A percentile compares a stretch with the other conserved stretches of the same genome.
phyloP scores from a whole-genome alignment of 2,113 vertebrate species.

The Aptenodytes patagonicus region DNA sequence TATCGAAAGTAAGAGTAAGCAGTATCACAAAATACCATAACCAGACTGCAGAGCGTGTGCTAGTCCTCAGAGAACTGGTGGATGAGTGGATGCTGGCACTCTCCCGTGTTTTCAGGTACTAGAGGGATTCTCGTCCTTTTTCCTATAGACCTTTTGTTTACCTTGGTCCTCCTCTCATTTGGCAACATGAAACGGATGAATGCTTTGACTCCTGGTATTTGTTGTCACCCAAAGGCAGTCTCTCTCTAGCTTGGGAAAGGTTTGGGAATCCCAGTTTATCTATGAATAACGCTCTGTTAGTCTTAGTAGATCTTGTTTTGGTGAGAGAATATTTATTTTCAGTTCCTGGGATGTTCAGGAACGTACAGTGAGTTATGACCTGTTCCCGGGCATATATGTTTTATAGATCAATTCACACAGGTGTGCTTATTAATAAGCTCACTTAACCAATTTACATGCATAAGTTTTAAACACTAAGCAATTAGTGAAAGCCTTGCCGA shows the following conservation, averaged over 20 bases:
- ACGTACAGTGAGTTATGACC: neutral
- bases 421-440: conserved; percentile 53
- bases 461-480: conserved; percentile 37
- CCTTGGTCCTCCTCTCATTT: neutral
- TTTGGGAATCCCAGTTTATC: neutral
- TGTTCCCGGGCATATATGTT: neutral
- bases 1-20: neutral
- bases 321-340: neutral
- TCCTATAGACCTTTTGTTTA: neutral
- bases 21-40: neutral
- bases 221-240: neutral
- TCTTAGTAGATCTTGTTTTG: neutral
- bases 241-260: neutral
- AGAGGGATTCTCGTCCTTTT: neutral
- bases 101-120: neutral
- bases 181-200: neutral
- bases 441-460: conserved; percentile 54
- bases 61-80: neutral
- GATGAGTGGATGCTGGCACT: neutral
- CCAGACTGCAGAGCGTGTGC: neutral
- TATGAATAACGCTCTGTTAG: neutral
- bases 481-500: conserved; percentile 45
- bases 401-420: conserved; percentile 41
- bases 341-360: neutral
- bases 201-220: conserved; percentile 5